Percentiles rank a stretch among this genome's conserved stretches.
Conservation (phyloP, 2,888 invertebrate species). For the Drosophila prostipennis region DNA sequence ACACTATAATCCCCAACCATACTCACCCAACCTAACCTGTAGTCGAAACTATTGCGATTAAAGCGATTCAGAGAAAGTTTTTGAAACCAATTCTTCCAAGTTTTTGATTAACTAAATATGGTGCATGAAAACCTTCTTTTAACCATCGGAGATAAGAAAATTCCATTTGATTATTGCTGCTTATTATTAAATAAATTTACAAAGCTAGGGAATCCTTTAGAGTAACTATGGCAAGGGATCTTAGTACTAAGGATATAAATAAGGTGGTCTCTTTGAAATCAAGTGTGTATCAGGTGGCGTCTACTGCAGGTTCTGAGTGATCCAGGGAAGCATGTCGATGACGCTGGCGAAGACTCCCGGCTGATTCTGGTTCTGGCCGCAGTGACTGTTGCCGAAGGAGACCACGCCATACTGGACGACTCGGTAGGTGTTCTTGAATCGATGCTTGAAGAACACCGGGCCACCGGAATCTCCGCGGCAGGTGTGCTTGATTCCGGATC, state of each 20-base stretch:
- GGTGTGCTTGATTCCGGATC: slow-evolving; percentile 55
- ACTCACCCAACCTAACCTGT: too few relatives aligned
- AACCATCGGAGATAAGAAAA: background rate
- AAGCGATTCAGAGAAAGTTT: too few relatives aligned
- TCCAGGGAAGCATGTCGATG: slow-evolving; percentile 86
- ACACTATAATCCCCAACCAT: too few relatives aligned
- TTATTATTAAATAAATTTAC: slow-evolving; percentile 20
- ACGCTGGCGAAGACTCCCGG: slow-evolving; percentile 87
- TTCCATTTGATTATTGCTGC: slow-evolving; percentile 19
- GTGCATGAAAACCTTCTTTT: too few relatives aligned
- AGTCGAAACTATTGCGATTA: too few relatives aligned
- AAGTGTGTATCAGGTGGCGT: slow-evolving; percentile 12
- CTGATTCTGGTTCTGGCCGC: slow-evolving; percentile 83
- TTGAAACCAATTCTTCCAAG: too few relatives aligned
- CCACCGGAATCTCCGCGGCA: slow-evolving; percentile 81
- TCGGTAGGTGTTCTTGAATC: slow-evolving; percentile 55
- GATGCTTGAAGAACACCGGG: slow-evolving; percentile 65
- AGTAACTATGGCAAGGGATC: slow-evolving; percentile 53
- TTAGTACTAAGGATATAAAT: slow-evolving; percentile 54
- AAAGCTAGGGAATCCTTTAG: slow-evolving; percentile 34
- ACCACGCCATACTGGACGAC: slow-evolving; percentile 86
- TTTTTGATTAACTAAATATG: too few relatives aligned
- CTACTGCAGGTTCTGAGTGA: slow-evolving; percentile 80
- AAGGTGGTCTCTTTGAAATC: slow-evolving; percentile 1
- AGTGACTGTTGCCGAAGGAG: slow-evolving; percentile 86